Percentiles rank a stretch among this genome's conserved stretches.
Conservation (phyloP, 2,888 invertebrate species). For the Megamerina dolium region DNA sequence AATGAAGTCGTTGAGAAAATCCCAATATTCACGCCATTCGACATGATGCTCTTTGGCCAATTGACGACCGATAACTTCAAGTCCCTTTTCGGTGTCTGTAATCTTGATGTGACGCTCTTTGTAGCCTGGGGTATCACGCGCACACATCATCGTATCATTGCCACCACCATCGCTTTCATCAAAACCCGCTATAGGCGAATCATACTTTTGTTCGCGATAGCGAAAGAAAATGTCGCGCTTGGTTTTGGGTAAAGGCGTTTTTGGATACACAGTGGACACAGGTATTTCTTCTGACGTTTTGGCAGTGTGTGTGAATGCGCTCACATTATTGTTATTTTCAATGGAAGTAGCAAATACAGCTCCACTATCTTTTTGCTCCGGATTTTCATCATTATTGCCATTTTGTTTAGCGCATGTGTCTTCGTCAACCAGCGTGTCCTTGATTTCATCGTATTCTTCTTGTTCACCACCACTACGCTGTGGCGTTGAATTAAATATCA, state of each 20-base stretch:
- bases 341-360: not conserved
- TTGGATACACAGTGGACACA: constrained; percentile 1
- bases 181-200: constrained; percentile 21
- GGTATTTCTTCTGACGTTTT: not conserved
- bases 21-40: constrained; percentile 91
- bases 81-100: constrained; percentile 75
- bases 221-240: constrained; percentile 31
- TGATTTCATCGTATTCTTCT: constrained; percentile 8
- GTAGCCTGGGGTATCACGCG: constrained; percentile 29
- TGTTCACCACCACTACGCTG: not conserved
- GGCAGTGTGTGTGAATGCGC: constrained; percentile 6
- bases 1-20: constrained; percentile 74
- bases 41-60: constrained; percentile 64
- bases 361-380: not conserved
- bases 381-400: constrained; percentile 22
- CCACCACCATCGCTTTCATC: not conserved
- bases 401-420: constrained; percentile 22
- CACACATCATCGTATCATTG: not conserved
- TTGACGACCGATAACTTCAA: constrained; percentile 77
- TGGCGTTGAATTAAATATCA: constrained; percentile 27
- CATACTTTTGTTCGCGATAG: constrained; percentile 30
- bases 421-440: constrained; percentile 8
- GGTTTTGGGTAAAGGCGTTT: constrained; percentile 25
- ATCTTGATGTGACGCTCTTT: constrained; percentile 53
- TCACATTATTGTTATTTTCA: constrained; percentile 25